phyloP scores from a whole-genome alignment of 1,140 invertebrate genomes.

The Psilanteris sp. region DNA sequence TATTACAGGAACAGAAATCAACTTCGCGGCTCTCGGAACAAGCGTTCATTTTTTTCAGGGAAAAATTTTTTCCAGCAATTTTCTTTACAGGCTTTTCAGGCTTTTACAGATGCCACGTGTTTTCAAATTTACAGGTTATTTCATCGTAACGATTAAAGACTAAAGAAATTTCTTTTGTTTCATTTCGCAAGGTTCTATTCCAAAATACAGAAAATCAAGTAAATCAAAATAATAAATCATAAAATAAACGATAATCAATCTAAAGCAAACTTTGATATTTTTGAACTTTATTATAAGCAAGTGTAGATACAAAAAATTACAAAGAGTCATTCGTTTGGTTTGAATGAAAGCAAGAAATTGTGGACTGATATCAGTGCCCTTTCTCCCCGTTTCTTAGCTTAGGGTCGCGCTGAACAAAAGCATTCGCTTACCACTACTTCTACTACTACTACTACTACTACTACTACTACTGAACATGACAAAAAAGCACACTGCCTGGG shows the following conservation, averaged over 20 bases:
- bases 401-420: conserved; percentile 80
- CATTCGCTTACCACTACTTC: conserved; percentile 80
- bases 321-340: conserved; percentile 45
- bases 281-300: neutral
- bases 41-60: conserved; percentile 67
- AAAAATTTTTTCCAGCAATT: conserved; percentile 75
- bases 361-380: conserved; percentile 80
- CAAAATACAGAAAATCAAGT: too few species aligned
- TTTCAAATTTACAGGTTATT: conserved; percentile 73
- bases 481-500: conserved; percentile 80
- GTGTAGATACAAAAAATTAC: conserved; percentile 3
- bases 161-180: conserved; percentile 9
- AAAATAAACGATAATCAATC: neutral
- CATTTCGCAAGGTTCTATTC: neutral
- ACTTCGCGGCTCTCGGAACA: conserved; percentile 67
- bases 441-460: conserved; percentile 79
- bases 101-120: conserved; percentile 73
- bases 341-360: conserved; percentile 69
- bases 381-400: conserved; percentile 81
- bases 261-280: neutral
- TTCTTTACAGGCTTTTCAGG: conserved; percentile 79
- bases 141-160: conserved; percentile 48
- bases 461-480: conserved; percentile 81
- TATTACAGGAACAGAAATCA: conserved; percentile 71
- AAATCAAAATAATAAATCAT: too few species aligned